Evolutionary conservation across 2,888 invertebrate genomes (phyloP), one percentile per base, ranked within the genome.

Genomic region (Eledona agricola): DNA sequence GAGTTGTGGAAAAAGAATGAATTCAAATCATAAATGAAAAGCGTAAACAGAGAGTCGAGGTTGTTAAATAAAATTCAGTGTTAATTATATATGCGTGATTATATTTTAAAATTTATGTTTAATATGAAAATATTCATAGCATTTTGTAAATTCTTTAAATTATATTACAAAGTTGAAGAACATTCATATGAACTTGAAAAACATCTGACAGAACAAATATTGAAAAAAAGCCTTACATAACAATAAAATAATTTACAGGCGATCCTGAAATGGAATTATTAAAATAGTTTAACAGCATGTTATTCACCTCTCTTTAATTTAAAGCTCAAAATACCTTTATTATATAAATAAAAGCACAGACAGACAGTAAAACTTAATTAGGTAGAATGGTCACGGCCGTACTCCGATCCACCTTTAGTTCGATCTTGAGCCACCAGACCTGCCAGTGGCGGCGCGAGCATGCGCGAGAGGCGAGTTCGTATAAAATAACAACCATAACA

Each of bases 81-180:
- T 55, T 59, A 67, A 67, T 67, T 69, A 65, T 71, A 72, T 73
- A 74, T 74, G 74, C 73, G 72, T 74, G 73, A 73, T 74, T 74
- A 74, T 74, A 73, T 73, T 74, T 72, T 72, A 71, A 72, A 72
- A 71, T 72, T 72, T 68, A 72, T 69, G 69, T 74, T 73, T 73
- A 73, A 73, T 75, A 75, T 72, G 75, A 75, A 75, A 75, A 75
- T 74, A 74, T 74, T 72, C 69, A 73, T 73, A 73, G 73, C 72
- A 72, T 71, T 72, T 72, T 70, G 67, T 72, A 72, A 70, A 69
- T 71, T 71, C 63, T 72, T 71, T 67, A 74, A 74, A 74, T 73
- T 71, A 73, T 72, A 73, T 72, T 74, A 74, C 73, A 73, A 70
- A 66, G 68, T 72, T 69, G 68, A 71, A 72, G 69, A 72, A 74